Base-by-base conservation (phyloP, 2,113 vertebrate genomes). In the Charadrius vociferus region DNA sequence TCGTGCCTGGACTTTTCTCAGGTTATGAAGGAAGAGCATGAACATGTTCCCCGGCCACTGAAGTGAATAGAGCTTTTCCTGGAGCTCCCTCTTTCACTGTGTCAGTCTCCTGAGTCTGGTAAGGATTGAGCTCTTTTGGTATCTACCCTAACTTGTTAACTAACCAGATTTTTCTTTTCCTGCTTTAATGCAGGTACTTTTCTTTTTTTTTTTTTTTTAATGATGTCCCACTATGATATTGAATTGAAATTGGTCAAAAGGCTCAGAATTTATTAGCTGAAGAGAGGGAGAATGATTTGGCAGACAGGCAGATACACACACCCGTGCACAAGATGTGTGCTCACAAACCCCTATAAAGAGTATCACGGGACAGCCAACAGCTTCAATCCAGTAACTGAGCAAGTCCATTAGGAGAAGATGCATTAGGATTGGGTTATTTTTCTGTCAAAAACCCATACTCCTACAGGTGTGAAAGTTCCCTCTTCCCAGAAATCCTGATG, bases 401-500 rank as follows among this genome's bases (percentile, higher is more conserved):
- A 66, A 49, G 30, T 30, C 59, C 41, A 1, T 7, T 4, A 30
- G 37, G 59, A 80, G 47, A 67, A 79, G 81, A 18, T 3, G 3
- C 53, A 12, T 61, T 21, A 49, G 34, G 56, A 23, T 26, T 13
- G 43, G 15, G n/a, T 45, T 30, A 17, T 63, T 81, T 61, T 68
- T 37, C 90, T 52, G 43, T 68, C 77, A 80, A 70, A 93, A 36
- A 6, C 43, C 50, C 24, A 0, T 77, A 5, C 34, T 16, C 68
- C 66, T 49, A 24, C 88, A 95, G 62, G 95, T 90, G 87, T 14
- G 85, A 87, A 63, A 74, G 1, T 41, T 82, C 62, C 78, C 52
- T 86, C 24, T 97, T 96, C 93, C 93, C 94, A 97, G 97, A 94
- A 96, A 92, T 10, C 50, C 66, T 52, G 73, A 81, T 1, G 6